These are phyloP conservation scores for Gonocerus acuteangulatus DNA, from an alignment of 2,888 invertebrate genomes.

Conservation along the genomic window DNA sequence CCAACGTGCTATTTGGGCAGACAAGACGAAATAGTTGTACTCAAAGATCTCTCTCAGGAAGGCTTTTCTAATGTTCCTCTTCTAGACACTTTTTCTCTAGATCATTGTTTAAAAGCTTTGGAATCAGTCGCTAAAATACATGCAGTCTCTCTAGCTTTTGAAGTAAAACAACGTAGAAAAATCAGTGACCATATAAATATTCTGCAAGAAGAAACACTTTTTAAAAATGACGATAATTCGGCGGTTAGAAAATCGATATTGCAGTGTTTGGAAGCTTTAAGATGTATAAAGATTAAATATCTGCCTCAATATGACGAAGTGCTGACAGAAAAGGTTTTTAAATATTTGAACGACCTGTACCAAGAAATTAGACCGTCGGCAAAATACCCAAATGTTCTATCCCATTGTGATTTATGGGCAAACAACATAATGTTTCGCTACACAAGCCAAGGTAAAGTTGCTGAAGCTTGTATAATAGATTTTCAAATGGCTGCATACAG, in stretches of 20 bases:
- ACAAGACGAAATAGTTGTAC: constrained; percentile 10
- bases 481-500: constrained; percentile 24
- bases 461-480: constrained; percentile 18
- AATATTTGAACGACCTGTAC: neutral
- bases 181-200: constrained; percentile 6
- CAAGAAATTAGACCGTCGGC: neutral
- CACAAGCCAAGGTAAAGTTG: constrained; percentile 1
- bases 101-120: constrained; percentile 13
- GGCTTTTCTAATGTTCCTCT: constrained; percentile 12
- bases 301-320: neutral
- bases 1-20: constrained; percentile 2
- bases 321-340: neutral
- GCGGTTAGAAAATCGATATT: neutral
- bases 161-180: neutral
- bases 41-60: constrained; percentile 24
- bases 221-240: constrained; percentile 5
- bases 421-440: constrained; percentile 28
- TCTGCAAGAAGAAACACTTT: constrained; percentile 19
- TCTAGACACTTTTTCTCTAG: constrained; percentile 2
- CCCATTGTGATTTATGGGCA: constrained; percentile 27
- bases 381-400: constrained; percentile 10
- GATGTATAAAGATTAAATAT: neutral
- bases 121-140: constrained; percentile 21
- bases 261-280: constrained; percentile 3
- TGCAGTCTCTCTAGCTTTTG: constrained; percentile 21